Conservation (phyloP, 2,113 vertebrate species). For the Toxostoma redivivum region DNA sequence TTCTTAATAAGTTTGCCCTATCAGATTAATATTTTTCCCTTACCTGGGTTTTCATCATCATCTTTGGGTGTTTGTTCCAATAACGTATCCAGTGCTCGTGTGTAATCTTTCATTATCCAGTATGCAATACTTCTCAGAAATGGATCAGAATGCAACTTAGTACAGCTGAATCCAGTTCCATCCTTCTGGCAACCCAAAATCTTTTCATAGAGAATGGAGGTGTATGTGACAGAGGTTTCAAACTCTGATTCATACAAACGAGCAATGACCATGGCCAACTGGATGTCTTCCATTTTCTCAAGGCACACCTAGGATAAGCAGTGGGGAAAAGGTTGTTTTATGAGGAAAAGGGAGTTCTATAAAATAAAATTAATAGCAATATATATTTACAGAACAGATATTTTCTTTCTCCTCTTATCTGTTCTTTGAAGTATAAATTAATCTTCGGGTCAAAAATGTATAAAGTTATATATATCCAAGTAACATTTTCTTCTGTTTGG, state of each 20-base stretch:
- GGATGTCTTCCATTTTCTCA: conserved; percentile 99
- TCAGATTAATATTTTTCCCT: not conserved
- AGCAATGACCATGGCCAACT: conserved; percentile 94
- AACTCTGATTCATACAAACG: conserved; percentile 94
- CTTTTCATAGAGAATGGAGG: conserved; percentile 90
- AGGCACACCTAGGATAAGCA: conserved; percentile 82
- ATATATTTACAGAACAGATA: not conserved
- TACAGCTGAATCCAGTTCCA: conserved; percentile 84
- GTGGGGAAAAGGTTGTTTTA: not conserved
- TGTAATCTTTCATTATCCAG: conserved; percentile 97
- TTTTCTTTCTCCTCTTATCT: not conserved
- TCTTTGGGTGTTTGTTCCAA: conserved; percentile 95
- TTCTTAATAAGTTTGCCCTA: not conserved
- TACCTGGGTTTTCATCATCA: conserved; percentile 89
- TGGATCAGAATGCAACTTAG: conserved; percentile 88
- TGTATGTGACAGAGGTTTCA: conserved; percentile 92
- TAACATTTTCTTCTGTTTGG: not conserved
- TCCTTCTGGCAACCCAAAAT: conserved; percentile 89
- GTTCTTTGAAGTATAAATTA: not conserved
- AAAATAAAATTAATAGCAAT: not conserved
- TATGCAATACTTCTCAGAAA: conserved; percentile 95
- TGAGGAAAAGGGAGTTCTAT: not conserved
- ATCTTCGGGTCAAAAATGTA: not conserved
- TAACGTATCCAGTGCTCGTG: conserved; percentile 89
- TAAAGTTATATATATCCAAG: not conserved